A percentile compares a stretch with the other conserved stretches of the same genome.
These are phyloP conservation scores for Linepithema humile DNA, from an alignment of 1,140 invertebrate species.

Conservation along the genomic window DNA sequence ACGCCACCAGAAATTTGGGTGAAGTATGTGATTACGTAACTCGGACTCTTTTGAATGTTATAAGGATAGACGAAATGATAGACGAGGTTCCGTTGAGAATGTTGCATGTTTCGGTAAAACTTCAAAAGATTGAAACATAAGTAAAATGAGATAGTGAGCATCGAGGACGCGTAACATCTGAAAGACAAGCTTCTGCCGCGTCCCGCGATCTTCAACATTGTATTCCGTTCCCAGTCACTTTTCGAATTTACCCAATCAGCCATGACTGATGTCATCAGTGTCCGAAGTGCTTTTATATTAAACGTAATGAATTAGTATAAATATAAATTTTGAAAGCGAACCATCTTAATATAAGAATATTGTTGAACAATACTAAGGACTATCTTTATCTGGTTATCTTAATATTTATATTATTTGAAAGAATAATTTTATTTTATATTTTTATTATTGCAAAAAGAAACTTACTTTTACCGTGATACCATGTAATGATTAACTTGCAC, in stretches of 20 bases:
- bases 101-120: neutral
- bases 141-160: neutral
- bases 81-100: neutral
- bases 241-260: conserved; percentile 6
- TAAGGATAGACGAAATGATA: conserved; percentile 73
- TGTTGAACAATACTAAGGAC: too few relatives aligned
- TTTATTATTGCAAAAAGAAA: too few relatives aligned
- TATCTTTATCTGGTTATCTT: too few relatives aligned
- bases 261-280: neutral
- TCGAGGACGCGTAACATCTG: neutral
- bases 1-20: conserved; percentile 72
- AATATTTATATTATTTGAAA: too few relatives aligned
- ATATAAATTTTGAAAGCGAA: too few relatives aligned
- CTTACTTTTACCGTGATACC: conserved; percentile 24
- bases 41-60: conserved; percentile 78
- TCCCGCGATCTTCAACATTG: neutral
- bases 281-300: conserved; percentile 2
- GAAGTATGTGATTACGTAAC: conserved; percentile 81
- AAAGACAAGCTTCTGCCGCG: neutral
- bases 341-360: too few relatives aligned
- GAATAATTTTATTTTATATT: too few relatives aligned
- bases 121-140: neutral
- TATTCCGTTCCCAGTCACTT: neutral
- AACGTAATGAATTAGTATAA: neutral
- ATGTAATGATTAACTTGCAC: neutral